phyloP scores from a whole-genome alignment of 2,797 vertebrate genomes.

The Schizopygopsis pylzovi region DNA sequence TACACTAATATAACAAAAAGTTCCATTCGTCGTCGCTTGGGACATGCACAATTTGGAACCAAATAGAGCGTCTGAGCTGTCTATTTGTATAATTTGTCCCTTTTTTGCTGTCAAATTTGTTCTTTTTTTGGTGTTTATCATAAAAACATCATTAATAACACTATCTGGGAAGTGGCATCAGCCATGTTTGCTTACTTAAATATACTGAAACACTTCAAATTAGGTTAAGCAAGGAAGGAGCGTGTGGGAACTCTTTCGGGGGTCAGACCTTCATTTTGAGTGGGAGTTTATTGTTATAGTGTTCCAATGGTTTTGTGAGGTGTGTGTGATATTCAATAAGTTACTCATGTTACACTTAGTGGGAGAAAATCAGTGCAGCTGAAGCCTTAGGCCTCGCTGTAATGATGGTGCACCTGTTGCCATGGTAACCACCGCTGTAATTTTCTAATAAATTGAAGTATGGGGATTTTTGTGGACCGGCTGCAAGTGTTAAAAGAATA shows the following conservation, averaged over 20 bases:
- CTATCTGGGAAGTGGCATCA: conserved; percentile 3
- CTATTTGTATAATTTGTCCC: conserved; percentile 27
- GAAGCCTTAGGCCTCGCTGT: conserved; percentile 25
- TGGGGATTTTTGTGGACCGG: conserved; percentile 15
- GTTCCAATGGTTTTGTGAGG: conserved; percentile 52
- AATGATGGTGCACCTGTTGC: conserved; percentile 57
- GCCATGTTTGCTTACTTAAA: conserved; percentile 6
- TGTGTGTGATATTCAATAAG: conserved; percentile 52
- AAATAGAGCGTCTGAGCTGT: background rate
- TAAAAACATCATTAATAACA: conserved; percentile 24
- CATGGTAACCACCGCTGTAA: conserved; percentile 70
- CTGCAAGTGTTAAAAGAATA: background rate
- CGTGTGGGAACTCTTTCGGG: conserved; percentile 34
- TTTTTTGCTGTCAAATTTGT: conserved; percentile 1
- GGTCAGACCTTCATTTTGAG: conserved; percentile 36
- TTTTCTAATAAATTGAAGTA: conserved; percentile 69
- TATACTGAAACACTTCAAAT: conserved; percentile 15
- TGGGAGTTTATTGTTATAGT: conserved; percentile 34
- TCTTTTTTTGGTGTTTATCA: background rate
- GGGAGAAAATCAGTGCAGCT: conserved; percentile 29
- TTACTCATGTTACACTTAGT: conserved; percentile 29
- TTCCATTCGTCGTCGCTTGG: conserved; percentile 18
- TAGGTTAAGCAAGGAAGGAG: conserved; percentile 7
- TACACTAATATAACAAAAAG: conserved; percentile 61
- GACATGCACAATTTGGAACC: conserved; percentile 30